Evolutionary conservation across 2,113 vertebrate genomes (phyloP).

Genomic region (Rhynchomys soricoides): DNA sequence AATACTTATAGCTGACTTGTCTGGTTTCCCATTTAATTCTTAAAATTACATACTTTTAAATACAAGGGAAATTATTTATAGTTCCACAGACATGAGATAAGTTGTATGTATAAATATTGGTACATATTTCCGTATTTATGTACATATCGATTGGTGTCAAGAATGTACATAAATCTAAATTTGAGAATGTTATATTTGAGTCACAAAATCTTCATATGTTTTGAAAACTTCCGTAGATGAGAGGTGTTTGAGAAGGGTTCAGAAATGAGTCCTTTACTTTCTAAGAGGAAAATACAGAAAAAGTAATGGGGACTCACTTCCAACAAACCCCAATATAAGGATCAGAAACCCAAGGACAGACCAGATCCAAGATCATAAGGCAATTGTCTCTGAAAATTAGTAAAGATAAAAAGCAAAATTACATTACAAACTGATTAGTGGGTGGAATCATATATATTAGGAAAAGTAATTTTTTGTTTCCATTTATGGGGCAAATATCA

Average conservation of each 20-base stretch:
- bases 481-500: constrained; percentile 18
- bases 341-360: background rate
- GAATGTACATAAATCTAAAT: background rate
- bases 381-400: background rate
- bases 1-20: background rate
- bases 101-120: background rate
- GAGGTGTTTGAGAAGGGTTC: background rate
- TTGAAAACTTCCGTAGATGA: background rate
- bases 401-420: background rate
- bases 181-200: background rate
- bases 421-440: background rate
- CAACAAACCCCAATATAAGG: constrained; percentile 36
- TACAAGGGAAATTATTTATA: background rate
- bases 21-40: constrained; percentile 19
- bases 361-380: background rate
- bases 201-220: background rate
- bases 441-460: background rate
- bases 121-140: background rate
- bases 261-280: background rate
- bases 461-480: background rate
- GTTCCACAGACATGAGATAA: background rate
- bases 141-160: background rate
- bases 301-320: background rate
- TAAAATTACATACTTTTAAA: constrained; percentile 34
- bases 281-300: background rate